These are phyloP conservation scores for Rhombomys opimus DNA, from an alignment of 2,113 vertebrate genomes.

Conservation along the genomic window DNA sequence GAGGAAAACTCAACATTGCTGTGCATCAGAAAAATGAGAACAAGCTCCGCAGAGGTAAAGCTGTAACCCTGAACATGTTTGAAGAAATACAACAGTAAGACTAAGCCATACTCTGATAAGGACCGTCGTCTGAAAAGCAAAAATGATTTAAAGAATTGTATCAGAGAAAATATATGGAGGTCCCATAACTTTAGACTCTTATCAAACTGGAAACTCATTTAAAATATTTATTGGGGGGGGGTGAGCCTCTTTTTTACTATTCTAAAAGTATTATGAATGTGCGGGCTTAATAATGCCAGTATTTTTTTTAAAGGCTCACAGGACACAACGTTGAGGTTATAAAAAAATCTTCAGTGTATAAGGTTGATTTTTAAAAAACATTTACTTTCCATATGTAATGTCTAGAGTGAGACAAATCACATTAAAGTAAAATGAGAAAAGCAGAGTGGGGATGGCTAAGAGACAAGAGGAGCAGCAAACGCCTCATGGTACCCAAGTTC, in stretches of 20 bases:
- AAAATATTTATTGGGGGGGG: neutral
- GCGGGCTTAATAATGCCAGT: neutral
- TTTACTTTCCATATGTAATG: constrained; percentile 2
- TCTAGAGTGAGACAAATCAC: neutral
- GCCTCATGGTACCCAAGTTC: neutral
- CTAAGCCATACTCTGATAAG: neutral
- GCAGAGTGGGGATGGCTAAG: neutral
- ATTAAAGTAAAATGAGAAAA: neutral
- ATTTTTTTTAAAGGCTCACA: neutral
- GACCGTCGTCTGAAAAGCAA: neutral
- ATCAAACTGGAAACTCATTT: neutral
- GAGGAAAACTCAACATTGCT: neutral
- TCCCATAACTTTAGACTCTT: neutral
- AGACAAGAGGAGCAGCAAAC: neutral
- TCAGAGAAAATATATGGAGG: neutral
- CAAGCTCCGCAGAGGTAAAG: neutral
- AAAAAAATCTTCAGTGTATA: neutral
- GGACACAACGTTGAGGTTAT: neutral
- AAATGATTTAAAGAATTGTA: neutral
- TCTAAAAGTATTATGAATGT: constrained; percentile 2
- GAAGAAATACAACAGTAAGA: constrained; percentile 15
- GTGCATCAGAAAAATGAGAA: neutral
- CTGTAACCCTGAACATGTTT: neutral
- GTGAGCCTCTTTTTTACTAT: neutral
- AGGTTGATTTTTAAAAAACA: constrained; percentile 16